Percentiles rank a stretch among this genome's conserved stretches.
Evolutionary conservation across 2,113 vertebrate species (phyloP).

Genomic region (Pseudorasbora parva): DNA sequence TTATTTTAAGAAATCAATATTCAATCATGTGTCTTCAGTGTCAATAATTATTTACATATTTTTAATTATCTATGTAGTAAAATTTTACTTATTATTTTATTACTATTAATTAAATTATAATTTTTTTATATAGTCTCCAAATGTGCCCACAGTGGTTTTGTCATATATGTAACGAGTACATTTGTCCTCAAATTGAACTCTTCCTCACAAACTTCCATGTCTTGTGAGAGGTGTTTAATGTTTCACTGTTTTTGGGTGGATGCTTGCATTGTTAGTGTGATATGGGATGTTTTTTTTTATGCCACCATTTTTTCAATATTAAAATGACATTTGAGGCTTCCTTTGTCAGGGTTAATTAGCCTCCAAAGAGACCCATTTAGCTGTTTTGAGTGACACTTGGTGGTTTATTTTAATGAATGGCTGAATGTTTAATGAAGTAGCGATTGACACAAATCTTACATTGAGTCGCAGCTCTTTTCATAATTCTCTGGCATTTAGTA

Average conservation of each 20-base stretch:
- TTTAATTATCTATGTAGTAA: background rate
- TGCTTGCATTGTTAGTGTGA: background rate
- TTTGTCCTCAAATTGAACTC: slow-evolving; percentile 42
- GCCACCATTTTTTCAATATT: background rate
- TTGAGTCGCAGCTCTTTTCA: background rate
- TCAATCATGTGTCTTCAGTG: background rate
- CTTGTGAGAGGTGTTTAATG: slow-evolving; percentile 16
- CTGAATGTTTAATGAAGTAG: slow-evolving; percentile 22
- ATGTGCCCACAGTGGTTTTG: slow-evolving; percentile 54
- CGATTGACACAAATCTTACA: background rate
- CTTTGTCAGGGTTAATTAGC: slow-evolving; percentile 28
- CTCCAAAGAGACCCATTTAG: background rate
- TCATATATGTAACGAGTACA: slow-evolving; percentile 49
- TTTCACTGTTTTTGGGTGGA: background rate
- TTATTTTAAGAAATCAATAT: background rate
- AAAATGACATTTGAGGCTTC: background rate
- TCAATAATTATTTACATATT: background rate
- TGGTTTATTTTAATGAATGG: slow-evolving; percentile 15
- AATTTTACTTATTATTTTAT: background rate
- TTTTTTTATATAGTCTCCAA: background rate
- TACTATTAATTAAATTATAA: background rate
- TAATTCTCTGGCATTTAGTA: background rate
- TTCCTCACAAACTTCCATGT: slow-evolving; percentile 23
- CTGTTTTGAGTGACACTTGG: slow-evolving; percentile 17
- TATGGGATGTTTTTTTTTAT: background rate